A percentile compares a stretch with the other conserved stretches of the same genome.
phyloP scores from a whole-genome alignment of 2,888 invertebrate genomes.

The Sminthurides aquaticus region DNA sequence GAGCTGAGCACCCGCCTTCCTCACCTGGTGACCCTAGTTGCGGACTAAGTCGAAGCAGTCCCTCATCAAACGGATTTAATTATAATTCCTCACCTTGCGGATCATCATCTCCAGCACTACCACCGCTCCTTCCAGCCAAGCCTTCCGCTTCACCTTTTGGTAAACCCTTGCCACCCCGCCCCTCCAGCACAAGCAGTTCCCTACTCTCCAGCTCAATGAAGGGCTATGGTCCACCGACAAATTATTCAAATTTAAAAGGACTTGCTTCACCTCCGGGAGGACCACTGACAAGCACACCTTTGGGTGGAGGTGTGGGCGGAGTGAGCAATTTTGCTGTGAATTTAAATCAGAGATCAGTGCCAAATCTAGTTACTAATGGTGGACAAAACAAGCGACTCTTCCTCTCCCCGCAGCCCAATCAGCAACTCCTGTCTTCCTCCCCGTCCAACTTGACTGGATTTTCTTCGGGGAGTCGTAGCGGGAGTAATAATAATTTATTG shows the following conservation, averaged over 20 bases:
- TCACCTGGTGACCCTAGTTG: no score
- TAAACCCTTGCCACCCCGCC: conserved; percentile 38
- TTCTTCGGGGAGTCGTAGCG: conserved; percentile 28
- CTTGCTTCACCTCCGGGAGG: no score
- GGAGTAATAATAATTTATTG: conserved; percentile 18
- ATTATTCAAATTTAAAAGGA: neutral
- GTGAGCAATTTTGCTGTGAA: conserved; percentile 6
- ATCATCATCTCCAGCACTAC: neutral
- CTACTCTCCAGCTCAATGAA: conserved; percentile 19
- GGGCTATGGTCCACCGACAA: neutral
- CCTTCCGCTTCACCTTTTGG: conserved; percentile 18
- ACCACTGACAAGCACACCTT: neutral
- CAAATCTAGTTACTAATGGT: conserved; percentile 25
- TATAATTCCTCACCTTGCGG: neutral
- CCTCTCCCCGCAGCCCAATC: conserved; percentile 38
- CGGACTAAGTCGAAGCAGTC: neutral
- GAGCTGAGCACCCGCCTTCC: conserved; percentile 24
- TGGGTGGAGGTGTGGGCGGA: neutral
- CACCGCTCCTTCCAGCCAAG: conserved; percentile 33
- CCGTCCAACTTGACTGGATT: conserved; percentile 14
- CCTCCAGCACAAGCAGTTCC: conserved; percentile 39
- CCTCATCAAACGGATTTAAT: conserved; percentile 13
- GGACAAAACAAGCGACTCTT: conserved; percentile 24
- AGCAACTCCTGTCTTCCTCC: conserved; percentile 19
- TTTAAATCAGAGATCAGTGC: conserved; percentile 34